These are phyloP conservation scores for Epinephelus coioides DNA, from an alignment of 2,797 vertebrate genomes.

Conservation along the genomic window DNA sequence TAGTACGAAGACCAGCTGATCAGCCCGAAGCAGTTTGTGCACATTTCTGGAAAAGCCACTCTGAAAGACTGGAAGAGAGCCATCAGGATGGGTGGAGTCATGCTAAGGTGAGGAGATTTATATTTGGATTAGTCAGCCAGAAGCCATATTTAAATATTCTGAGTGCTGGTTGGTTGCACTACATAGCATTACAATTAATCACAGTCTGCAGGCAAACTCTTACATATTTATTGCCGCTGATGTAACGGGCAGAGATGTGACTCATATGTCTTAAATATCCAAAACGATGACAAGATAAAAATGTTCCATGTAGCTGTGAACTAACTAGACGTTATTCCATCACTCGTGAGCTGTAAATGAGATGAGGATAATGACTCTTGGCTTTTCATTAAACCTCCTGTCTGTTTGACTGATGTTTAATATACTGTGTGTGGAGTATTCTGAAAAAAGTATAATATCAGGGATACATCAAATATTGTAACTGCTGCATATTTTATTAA, in stretches of 20 bases:
- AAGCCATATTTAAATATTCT: conserved; percentile 4
- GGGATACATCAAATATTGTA: neutral
- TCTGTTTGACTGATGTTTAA: neutral
- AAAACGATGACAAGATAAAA: neutral
- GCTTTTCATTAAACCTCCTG: neutral
- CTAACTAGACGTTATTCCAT: neutral
- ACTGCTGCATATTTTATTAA: neutral
- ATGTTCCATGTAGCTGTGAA: neutral
- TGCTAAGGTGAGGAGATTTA: conserved; percentile 93
- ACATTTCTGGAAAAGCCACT: conserved; percentile 97
- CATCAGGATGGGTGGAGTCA: conserved; percentile 96
- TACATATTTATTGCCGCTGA: neutral
- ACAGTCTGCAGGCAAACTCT: neutral
- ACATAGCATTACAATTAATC: neutral
- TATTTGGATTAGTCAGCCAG: neutral
- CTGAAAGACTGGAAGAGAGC: conserved; percentile 99
- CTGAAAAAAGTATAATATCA: neutral
- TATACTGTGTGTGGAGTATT: neutral
- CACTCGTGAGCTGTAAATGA: neutral
- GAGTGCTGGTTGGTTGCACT: neutral
- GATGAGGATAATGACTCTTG: neutral
- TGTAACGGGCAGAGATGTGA: neutral
- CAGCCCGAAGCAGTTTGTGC: conserved; percentile 99
- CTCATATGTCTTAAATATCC: conserved; percentile 9
- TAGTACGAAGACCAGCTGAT: conserved; percentile 98